These are phyloP conservation scores for Endotricha flammealis DNA, from an alignment of 2,888 invertebrate species.

Conservation along the genomic window DNA sequence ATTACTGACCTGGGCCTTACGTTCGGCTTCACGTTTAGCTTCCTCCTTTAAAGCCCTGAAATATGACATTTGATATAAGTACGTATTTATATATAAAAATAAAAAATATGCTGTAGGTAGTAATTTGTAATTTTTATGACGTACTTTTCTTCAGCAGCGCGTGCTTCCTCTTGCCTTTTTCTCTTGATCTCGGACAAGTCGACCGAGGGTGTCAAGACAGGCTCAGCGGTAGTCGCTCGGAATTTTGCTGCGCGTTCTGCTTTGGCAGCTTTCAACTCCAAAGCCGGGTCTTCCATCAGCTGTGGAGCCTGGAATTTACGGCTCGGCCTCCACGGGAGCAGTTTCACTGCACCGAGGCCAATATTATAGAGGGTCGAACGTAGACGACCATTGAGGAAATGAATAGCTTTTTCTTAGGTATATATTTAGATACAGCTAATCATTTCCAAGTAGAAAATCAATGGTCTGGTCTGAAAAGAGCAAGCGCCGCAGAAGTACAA, in stretches of 20 bases:
- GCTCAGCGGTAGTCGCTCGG: conserved; percentile 70
- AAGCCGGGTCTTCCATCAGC: conserved; percentile 76
- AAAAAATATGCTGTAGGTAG: not conserved
- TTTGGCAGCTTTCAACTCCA: conserved; percentile 80
- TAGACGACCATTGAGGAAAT: conserved; percentile 49
- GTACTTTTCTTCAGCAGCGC: conserved; percentile 80
- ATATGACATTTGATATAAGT: conserved; percentile 14
- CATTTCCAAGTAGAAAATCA: conserved; percentile 33
- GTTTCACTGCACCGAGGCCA: conserved; percentile 76
- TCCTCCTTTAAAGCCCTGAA: conserved; percentile 72
- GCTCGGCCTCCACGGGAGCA: conserved; percentile 83
- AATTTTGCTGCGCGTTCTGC: conserved; percentile 80
- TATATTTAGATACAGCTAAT: conserved; percentile 25
- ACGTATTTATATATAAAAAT: no score
- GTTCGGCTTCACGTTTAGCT: conserved; percentile 70
- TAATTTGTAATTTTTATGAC: conserved; percentile 15
- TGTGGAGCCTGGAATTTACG: conserved; percentile 81
- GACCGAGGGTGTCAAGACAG: conserved; percentile 67
- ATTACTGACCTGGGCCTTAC: conserved; percentile 65
- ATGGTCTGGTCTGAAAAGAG: conserved; percentile 38
- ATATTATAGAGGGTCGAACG: conserved; percentile 42
- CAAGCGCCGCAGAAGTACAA: conserved; percentile 49
- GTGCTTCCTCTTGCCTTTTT: conserved; percentile 81
- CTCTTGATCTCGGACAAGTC: conserved; percentile 74
- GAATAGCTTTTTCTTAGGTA: conserved; percentile 23